Percentiles rank a stretch among this genome's conserved stretches.
Evolutionary conservation across 2,797 vertebrate genomes (phyloP).

Genomic region (Gallinago nigripennis): DNA sequence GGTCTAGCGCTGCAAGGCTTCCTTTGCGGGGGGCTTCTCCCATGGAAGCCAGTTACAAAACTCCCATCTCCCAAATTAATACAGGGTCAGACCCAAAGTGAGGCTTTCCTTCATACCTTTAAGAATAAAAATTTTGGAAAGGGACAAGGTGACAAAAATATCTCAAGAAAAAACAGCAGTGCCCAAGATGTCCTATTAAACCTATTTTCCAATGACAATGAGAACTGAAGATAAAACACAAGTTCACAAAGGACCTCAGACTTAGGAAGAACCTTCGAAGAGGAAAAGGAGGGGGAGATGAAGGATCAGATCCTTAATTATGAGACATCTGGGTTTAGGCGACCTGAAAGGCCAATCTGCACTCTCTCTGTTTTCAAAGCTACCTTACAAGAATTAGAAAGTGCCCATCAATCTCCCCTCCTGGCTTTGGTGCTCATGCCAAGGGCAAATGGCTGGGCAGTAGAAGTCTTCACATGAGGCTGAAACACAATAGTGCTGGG

Average conservation of each 20-base stretch:
- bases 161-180: background rate
- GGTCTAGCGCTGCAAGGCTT: background rate
- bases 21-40: background rate
- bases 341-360: slow-evolving; percentile 70
- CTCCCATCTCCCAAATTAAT: background rate
- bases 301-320: background rate
- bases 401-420: slow-evolving; percentile 80
- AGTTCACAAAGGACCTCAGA: background rate
- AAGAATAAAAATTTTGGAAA: background rate
- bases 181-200: background rate
- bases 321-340: slow-evolving; percentile 72
- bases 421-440: slow-evolving; percentile 80
- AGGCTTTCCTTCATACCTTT: background rate
- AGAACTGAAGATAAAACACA: background rate
- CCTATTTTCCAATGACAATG: background rate
- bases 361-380: background rate
- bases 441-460: slow-evolving; percentile 74
- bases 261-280: background rate
- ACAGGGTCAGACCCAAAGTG: background rate
- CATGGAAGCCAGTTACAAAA: background rate
- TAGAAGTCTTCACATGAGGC: slow-evolving; percentile 62
- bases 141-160: background rate
- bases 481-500: slow-evolving; percentile 90
- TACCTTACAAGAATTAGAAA: slow-evolving; percentile 71
- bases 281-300: background rate